These are phyloP conservation scores for Clinocottus analis DNA, from an alignment of 2,113 vertebrate species.

Conservation along the genomic window DNA sequence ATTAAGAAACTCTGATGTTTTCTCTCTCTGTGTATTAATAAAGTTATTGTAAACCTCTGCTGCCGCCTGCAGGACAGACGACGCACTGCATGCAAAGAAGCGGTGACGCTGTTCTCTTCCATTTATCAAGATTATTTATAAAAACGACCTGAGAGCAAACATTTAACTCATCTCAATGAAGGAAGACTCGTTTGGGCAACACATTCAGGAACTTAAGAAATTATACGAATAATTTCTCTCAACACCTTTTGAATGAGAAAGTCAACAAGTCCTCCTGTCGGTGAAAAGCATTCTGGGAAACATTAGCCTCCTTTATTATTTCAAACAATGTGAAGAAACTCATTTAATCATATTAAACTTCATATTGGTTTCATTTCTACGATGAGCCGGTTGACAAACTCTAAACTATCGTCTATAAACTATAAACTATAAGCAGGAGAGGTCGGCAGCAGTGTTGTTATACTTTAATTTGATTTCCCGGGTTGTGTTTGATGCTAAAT, in stretches of 20 bases:
- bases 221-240: not conserved
- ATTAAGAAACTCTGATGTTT: not conserved
- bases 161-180: too few species aligned
- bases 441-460: too few species aligned
- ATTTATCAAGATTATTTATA: not conserved
- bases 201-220: too few species aligned
- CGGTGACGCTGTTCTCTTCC: too few species aligned
- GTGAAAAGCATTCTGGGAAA: not conserved
- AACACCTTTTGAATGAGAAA: not conserved
- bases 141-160: not conserved
- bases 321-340: not conserved
- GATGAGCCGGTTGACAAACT: too few species aligned
- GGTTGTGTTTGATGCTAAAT: not conserved
- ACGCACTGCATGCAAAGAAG: not conserved
- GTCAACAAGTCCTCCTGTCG: not conserved
- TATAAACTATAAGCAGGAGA: too few species aligned
- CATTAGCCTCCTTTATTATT: not conserved
- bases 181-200: too few species aligned
- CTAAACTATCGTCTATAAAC: too few species aligned
- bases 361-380: too few species aligned
- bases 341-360: not conserved
- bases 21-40: not conserved
- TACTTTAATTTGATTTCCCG: too few species aligned
- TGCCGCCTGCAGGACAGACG: constrained; percentile 47
- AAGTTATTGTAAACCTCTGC: constrained; percentile 29